Evolutionary conservation across 1,140 invertebrate genomes (phyloP), one percentile per base, ranked within the genome.

Genomic region (Drosophila baimaii): DNA sequence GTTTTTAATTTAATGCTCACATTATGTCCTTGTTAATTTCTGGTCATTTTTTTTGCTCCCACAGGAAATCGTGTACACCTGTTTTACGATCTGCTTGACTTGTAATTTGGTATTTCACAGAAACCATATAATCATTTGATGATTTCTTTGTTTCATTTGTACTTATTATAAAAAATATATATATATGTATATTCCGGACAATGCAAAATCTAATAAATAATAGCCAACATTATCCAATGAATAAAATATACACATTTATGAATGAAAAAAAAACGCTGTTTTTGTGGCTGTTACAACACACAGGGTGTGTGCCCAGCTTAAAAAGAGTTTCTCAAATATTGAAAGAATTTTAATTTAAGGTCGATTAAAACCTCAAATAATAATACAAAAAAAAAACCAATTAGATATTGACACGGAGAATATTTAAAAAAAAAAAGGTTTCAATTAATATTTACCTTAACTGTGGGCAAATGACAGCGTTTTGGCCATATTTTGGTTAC

Each of bases 81-180:
- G 51, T 54, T 54, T 52, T 54, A 54, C 35, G 51, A 54, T 54
- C 51, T 35, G 51, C 29, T 52, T 35, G 51, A 31, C 51, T 54
- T 54, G 51, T 35, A 54, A 23, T 35, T 52, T 33, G 29, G 29
- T 35, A 9, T 17, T 33, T 33, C 31, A 31, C 31, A 31, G 31
- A 33, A 33, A 33, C 31, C 31, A n/a, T 9, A 54, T 54, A 23
- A 54, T 54, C 31, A 54, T 54, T n/a, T 23, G 31, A 54, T 33
- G 29, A 52, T 52, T 33, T 52, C 29, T 6, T 52, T 51, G 25
- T 49, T 29, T 29, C 46, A 10, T 19, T 51, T 29, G 17, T 17
- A 19, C 17, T 51, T 31, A 13, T 31, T 12, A 31, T 27, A 19
- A 51, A 13, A 31, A 51, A 39, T 17, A 39, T 17, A n/a, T 7